These are phyloP conservation scores for Apomyelois bistriatella DNA, from an alignment of 2,888 invertebrate species.

Conservation along the genomic window DNA sequence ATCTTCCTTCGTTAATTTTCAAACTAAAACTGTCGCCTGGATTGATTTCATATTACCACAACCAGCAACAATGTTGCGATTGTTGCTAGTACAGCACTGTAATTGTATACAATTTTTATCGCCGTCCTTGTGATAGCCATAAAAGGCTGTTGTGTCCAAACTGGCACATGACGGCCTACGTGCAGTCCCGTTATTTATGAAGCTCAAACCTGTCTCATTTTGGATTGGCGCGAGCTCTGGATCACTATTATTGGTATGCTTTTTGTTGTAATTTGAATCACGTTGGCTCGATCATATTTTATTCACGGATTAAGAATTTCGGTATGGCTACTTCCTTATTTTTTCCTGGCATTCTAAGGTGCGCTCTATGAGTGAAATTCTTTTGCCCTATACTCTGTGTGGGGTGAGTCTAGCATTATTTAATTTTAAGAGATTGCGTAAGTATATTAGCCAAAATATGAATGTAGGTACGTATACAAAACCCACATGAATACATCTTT, in stretches of 20 bases:
- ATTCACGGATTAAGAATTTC: too few species aligned
- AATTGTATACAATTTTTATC: slow-evolving; percentile 33
- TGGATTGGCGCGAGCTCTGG: slow-evolving; percentile 1
- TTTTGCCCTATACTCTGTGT: too few species aligned
- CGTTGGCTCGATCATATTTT: background rate
- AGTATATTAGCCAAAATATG: too few species aligned
- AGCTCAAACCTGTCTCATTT: slow-evolving; percentile 3
- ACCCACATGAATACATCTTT: background rate
- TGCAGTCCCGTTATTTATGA: slow-evolving; percentile 4
- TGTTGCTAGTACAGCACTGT: slow-evolving; percentile 8
- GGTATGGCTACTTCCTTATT: too few species aligned
- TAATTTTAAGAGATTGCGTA: too few species aligned
- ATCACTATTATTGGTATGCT: background rate
- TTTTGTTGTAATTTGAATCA: background rate
- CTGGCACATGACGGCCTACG: slow-evolving; percentile 19
- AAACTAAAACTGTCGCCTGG: too few species aligned
- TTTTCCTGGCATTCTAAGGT: too few species aligned
- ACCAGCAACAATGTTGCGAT: slow-evolving; percentile 12
- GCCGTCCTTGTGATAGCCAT: slow-evolving; percentile 34
- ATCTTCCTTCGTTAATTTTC: too few species aligned
- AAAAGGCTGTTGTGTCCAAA: slow-evolving; percentile 37
- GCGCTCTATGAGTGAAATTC: too few species aligned
- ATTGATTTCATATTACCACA: background rate
- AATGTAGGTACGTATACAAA: background rate
- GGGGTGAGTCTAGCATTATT: too few species aligned